Evolutionary conservation across 2,113 vertebrate species (phyloP).

Genomic region (Chrysochloris asiatica): DNA sequence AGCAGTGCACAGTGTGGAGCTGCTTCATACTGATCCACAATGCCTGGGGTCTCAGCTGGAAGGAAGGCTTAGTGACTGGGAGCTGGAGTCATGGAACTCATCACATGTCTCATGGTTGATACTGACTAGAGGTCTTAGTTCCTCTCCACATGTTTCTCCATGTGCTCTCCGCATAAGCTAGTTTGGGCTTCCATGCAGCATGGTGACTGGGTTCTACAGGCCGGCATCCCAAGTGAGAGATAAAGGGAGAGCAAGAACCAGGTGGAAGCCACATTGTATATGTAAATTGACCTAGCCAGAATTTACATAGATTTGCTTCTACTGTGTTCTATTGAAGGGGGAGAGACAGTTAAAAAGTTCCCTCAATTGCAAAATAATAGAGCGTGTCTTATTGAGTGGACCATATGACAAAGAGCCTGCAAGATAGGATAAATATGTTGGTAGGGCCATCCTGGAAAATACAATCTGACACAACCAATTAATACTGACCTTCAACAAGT

Average conservation of each 20-base stretch:
- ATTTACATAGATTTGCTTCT: constrained; percentile 5
- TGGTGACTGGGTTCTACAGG: not conserved
- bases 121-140: not conserved
- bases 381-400: not conserved
- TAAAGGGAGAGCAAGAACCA: not conserved
- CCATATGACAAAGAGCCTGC: not conserved
- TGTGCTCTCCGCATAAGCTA: not conserved
- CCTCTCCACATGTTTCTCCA: not conserved
- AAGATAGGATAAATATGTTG: not conserved
- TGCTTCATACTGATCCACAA: not conserved
- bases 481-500: not conserved
- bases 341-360: not conserved
- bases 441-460: not conserved
- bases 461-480: not conserved
- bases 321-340: not conserved
- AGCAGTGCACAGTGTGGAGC: not conserved
- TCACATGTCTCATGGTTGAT: not conserved
- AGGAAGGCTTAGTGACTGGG: not conserved
- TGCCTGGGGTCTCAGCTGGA: not conserved
- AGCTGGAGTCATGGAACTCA: not conserved
- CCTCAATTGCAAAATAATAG: not conserved
- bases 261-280: not conserved
- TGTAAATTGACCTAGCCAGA: not conserved
- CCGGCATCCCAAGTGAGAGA: not conserved
- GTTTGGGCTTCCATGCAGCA: constrained; percentile 1